Evolutionary conservation across 2,888 invertebrate genomes (phyloP).

Genomic region (Rhamnusium bicolor): DNA sequence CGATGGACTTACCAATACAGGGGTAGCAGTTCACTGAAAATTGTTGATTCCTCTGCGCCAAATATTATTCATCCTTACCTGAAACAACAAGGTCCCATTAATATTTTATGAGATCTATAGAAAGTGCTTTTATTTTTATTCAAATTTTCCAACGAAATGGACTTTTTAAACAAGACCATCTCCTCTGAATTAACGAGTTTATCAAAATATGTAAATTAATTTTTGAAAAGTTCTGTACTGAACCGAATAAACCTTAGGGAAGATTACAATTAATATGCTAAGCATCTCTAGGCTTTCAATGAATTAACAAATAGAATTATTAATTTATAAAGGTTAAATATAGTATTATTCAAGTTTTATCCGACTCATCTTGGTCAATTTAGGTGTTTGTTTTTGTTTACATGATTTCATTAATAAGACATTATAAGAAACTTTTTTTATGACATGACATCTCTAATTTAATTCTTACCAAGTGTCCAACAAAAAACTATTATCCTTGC

Average conservation of each 20-base stretch:
- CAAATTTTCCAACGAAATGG: slow-evolving; percentile 51
- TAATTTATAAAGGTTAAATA: neutral
- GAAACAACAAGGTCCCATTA: slow-evolving; percentile 60
- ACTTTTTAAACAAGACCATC: slow-evolving; percentile 40
- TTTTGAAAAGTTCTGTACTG: slow-evolving; percentile 26
- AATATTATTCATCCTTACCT: slow-evolving; percentile 55
- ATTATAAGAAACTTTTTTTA: neutral
- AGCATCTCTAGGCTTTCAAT: neutral
- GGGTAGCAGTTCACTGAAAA: neutral
- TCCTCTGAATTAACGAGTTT: slow-evolving; percentile 26
- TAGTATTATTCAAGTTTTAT: neutral
- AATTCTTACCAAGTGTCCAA: no score
- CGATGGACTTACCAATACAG: slow-evolving; percentile 29
- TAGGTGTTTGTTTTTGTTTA: neutral
- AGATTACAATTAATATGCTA: slow-evolving; percentile 33
- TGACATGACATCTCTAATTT: neutral
- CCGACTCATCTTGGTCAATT: neutral
- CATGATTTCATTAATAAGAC: neutral
- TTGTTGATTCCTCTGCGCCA: slow-evolving; percentile 23
- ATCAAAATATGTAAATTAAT: slow-evolving; percentile 38
- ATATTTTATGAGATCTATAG: slow-evolving; percentile 58
- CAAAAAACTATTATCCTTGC: no score
- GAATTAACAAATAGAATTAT: slow-evolving; percentile 4
- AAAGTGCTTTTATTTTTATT: slow-evolving; percentile 54
- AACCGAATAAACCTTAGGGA: slow-evolving; percentile 10